Percentiles rank a stretch among this genome's conserved stretches.
Conservation (phyloP, 1,140 invertebrate species). For the Mesaphorura yosii region DNA sequence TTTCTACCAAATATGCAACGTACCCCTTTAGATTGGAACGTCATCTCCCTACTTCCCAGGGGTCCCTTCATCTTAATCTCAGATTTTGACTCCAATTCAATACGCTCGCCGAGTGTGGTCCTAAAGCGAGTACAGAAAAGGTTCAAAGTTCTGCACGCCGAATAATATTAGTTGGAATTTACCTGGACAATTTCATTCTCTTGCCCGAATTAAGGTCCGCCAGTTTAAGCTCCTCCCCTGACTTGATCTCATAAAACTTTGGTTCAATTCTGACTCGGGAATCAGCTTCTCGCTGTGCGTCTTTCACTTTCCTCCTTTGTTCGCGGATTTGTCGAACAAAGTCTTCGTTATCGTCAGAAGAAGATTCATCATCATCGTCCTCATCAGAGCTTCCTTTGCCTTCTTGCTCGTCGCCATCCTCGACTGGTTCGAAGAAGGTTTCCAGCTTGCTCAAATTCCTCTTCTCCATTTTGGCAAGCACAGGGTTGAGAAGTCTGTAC, state of each 20-base stretch:
- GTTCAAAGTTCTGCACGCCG: too few species aligned
- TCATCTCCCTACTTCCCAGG: constrained; percentile 63
- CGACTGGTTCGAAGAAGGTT: constrained; percentile 43
- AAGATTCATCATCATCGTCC: constrained; percentile 35
- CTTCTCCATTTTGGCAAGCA: constrained; percentile 67
- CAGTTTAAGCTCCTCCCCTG: constrained; percentile 48
- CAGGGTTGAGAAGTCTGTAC: constrained; percentile 74
- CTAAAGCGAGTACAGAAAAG: too few species aligned
- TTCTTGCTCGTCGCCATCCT: constrained; percentile 36
- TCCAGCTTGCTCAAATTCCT: constrained; percentile 45
- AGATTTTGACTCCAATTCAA: constrained; percentile 44
- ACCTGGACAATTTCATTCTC: constrained; percentile 40
- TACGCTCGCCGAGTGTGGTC: constrained; percentile 54
- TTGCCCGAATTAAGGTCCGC: constrained; percentile 35
- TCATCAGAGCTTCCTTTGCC: constrained; percentile 38
- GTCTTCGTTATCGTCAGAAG: constrained; percentile 62
- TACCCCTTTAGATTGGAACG: constrained; percentile 53
- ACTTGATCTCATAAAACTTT: constrained; percentile 53
- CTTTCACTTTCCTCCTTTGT: constrained; percentile 48
- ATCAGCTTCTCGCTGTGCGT: constrained; percentile 35
- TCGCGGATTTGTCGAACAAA: constrained; percentile 69
- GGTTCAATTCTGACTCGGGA: constrained; percentile 34
- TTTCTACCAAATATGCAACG: constrained; percentile 15
- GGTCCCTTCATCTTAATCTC: constrained; percentile 46
- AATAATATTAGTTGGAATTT: too few species aligned